Evolutionary conservation across 2,888 invertebrate genomes (phyloP).

Genomic region (Melanchra persicariae): DNA sequence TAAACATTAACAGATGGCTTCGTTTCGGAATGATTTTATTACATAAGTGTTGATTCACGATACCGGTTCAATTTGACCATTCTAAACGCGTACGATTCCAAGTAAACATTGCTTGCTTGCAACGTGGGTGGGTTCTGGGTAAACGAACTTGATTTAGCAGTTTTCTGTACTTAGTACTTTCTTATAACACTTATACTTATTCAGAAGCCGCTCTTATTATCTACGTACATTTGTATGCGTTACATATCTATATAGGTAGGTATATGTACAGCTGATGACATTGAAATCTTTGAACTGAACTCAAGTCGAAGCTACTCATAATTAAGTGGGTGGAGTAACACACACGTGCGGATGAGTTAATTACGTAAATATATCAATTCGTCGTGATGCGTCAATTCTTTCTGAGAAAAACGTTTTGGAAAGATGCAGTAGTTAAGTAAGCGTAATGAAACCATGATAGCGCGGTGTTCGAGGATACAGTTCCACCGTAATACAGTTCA

Average conservation of each 20-base stretch:
- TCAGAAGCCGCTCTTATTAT: not conserved
- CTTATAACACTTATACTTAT: slow-evolving; percentile 5
- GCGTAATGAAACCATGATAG: not conserved
- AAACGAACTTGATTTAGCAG: slow-evolving; percentile 63
- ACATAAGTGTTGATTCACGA: slow-evolving; percentile 76
- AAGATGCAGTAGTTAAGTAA: not conserved
- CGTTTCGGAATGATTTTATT: slow-evolving; percentile 72
- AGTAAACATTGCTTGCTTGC: slow-evolving; percentile 63
- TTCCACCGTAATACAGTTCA: too few relatives aligned
- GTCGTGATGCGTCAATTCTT: not conserved
- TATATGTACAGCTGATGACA: slow-evolving; percentile 8
- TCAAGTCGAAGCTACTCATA: not conserved
- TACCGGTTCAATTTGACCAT: slow-evolving; percentile 72
- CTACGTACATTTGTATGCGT: not conserved
- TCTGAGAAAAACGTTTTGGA: not conserved
- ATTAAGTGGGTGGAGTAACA: not conserved
- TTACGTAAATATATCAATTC: slow-evolving; percentile 3
- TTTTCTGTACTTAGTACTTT: slow-evolving; percentile 36
- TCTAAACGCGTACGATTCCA: slow-evolving; percentile 64
- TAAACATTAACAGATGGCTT: slow-evolving; percentile 86
- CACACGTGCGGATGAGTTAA: not conserved
- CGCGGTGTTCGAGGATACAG: too few relatives aligned
- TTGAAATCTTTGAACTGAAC: slow-evolving; percentile 17
- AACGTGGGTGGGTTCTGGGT: slow-evolving; percentile 66
- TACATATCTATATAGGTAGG: too few relatives aligned